phyloP scores from a whole-genome alignment of 2,888 invertebrate species.

The Phaedon cochleariae region DNA sequence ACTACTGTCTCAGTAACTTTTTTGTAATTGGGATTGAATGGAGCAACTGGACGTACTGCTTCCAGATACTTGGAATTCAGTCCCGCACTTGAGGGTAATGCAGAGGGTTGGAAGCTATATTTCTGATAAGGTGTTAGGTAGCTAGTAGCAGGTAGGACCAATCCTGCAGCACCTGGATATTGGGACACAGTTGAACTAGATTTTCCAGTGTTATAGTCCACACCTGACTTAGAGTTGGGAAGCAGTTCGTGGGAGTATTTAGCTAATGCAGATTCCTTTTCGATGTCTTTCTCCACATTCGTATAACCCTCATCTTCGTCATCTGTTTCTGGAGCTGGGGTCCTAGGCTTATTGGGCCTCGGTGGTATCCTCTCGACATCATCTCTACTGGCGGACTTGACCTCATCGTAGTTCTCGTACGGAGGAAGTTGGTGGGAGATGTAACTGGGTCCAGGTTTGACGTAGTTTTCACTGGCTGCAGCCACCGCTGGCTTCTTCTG shows the following conservation, averaged over 20 bases:
- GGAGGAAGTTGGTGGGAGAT: constrained; percentile 53
- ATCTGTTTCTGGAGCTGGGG: constrained; percentile 17
- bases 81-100: constrained; percentile 30
- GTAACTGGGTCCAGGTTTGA: constrained; percentile 54
- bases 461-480: constrained; percentile 37
- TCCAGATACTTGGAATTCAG: constrained; percentile 47
- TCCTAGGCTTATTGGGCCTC: constrained; percentile 38
- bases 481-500: constrained; percentile 46
- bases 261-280: constrained; percentile 32
- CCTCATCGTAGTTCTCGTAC: constrained; percentile 32
- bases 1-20: constrained; percentile 40
- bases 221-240: constrained; percentile 36
- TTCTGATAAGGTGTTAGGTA: constrained; percentile 56
- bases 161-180: constrained; percentile 44
- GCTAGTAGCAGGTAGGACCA: constrained; percentile 20
- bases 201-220: constrained; percentile 50
- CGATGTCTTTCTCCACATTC: constrained; percentile 36
- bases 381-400: constrained; percentile 39
- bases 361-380: constrained; percentile 45
- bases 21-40: constrained; percentile 58
- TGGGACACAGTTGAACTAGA: constrained; percentile 51
- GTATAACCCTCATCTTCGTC: constrained; percentile 35
- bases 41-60: constrained; percentile 41
- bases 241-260: constrained; percentile 23
- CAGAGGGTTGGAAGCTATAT: constrained; percentile 48